Percentiles rank a stretch among this genome's conserved stretches.
These are phyloP conservation scores for Ageneiosus marmoratus DNA, from an alignment of 2,113 vertebrate genomes.

Conservation along the genomic window DNA sequence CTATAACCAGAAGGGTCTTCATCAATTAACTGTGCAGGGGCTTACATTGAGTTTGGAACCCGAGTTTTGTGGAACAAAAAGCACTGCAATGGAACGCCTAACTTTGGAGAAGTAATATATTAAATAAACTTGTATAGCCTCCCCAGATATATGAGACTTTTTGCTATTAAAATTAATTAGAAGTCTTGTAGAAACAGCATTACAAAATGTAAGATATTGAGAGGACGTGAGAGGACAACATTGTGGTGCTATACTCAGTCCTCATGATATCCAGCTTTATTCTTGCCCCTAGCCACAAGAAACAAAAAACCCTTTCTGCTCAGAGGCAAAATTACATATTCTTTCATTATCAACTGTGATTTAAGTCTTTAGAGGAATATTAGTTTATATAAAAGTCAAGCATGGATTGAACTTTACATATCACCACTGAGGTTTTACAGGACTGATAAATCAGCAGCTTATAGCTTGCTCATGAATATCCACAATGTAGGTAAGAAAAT, in stretches of 20 bases:
- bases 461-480: conserved; percentile 31
- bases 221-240: conserved; percentile 70
- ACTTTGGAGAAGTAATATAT: background rate
- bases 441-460: conserved; percentile 31
- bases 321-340: background rate
- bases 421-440: conserved; percentile 23
- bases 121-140: background rate
- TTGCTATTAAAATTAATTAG: background rate
- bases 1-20: background rate
- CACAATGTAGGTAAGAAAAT: conserved; percentile 32
- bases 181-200: conserved; percentile 20
- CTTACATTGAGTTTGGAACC: background rate
- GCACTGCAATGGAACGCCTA: background rate
- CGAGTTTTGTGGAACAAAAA: background rate
- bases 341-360: conserved; percentile 16
- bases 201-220: conserved; percentile 57
- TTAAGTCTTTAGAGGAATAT: conserved; percentile 32
- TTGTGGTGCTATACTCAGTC: conserved; percentile 73
- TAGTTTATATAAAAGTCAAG: conserved; percentile 33
- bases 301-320: background rate
- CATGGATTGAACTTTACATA: conserved; percentile 25
- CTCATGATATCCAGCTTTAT: conserved; percentile 73
- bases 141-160: background rate
- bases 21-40: background rate
- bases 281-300: conserved; percentile 33